Evolutionary conservation across 2,888 invertebrate genomes (phyloP).

Genomic region (Adineta ricciae): DNA sequence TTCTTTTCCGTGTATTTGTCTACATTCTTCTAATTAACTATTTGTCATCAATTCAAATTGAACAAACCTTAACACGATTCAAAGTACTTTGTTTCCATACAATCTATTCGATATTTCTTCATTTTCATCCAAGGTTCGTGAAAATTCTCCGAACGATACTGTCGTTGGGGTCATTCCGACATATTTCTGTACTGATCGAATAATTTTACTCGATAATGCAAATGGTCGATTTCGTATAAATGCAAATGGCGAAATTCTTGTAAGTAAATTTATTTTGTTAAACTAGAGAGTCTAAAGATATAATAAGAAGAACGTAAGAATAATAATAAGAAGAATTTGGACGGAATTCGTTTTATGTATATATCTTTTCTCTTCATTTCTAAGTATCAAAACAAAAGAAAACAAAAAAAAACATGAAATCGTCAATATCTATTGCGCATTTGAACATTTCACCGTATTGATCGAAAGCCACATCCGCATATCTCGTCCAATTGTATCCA

Average conservation of each 20-base stretch:
- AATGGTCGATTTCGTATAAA: constrained; percentile 18
- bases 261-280: background rate
- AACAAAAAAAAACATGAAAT: background rate
- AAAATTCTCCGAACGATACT: background rate
- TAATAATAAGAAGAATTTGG: constrained; percentile 1
- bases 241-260: background rate
- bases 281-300: background rate
- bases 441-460: constrained; percentile 6
- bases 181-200: background rate
- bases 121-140: background rate
- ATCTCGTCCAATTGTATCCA: constrained; percentile 8
- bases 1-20: background rate
- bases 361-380: background rate
- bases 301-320: background rate
- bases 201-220: background rate
- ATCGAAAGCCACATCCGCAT: background rate
- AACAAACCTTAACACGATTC: background rate
- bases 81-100: background rate
- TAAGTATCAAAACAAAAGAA: background rate
- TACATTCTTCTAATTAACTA: background rate
- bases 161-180: background rate
- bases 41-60: background rate
- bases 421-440: background rate
- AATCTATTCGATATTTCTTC: background rate
- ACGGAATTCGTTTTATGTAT: background rate